Evolutionary conservation across 1,140 invertebrate genomes (phyloP), one percentile per base, ranked within the genome.

Genomic region (Drosophila lowei): DNA sequence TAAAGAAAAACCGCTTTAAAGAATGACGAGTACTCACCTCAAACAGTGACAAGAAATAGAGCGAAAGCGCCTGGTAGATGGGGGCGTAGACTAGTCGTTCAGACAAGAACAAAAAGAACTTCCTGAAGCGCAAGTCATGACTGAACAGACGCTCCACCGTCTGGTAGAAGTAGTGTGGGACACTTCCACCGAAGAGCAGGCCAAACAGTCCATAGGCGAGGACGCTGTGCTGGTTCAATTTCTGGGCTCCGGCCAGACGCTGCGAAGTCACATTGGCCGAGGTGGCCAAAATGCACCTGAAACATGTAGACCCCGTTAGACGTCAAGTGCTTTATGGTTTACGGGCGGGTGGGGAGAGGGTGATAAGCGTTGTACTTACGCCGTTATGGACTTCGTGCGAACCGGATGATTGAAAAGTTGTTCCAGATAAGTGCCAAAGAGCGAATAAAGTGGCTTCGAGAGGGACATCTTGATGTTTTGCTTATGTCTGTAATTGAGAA

Each of bases 121-220:
- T 64, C 16, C 79, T 75, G 34, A 91, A 89, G 25, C 77, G 81
- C 9, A 89, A 23, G 63, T 91, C 79, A n/a, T 83, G 55, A 11
- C 42, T 50, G 15, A 91, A 78, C 13, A 93, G 57, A 42, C 90
- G 91, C 67, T 95, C 94, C 44, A 95, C 77, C 15, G 92, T 92
- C 63, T 92, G 91, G 79, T 95, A 95, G 85, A 96, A 96, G 75
- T 93, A 95, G 90, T 96, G 95, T 5, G 95, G 95, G 2, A 95
- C 91, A 16, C 94, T 92, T 5, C 95, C 95, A 28, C 95, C 95
- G 91, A 96, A 95, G 11, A 95, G 74, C 18, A 96, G 91, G 25
- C 95, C 95, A 93, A 95, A 95, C 21, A 95, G 74, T 55, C 93
- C 94, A 91, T 95, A 96, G 6, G 95, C 94, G 8, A 95, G 75